phyloP scores from a whole-genome alignment of 1,140 invertebrate species.

The Heterodera carotae region DNA sequence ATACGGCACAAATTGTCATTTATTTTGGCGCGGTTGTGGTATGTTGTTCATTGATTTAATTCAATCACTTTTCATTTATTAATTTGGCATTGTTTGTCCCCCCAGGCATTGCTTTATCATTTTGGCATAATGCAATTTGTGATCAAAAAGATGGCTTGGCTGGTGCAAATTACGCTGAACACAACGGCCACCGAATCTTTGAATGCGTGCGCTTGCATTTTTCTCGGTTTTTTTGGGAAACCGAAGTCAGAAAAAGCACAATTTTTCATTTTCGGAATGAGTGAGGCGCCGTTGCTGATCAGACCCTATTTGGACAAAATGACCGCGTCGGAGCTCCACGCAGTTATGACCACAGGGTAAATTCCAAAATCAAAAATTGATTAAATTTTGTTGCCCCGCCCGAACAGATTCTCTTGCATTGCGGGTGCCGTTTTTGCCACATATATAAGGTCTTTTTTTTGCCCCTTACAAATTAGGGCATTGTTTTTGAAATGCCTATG shows the following conservation, averaged over 20 bases:
- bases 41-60: conserved; percentile 74
- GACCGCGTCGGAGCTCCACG: conserved; percentile 82
- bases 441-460: conserved; percentile 74
- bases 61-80: conserved; percentile 85
- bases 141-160: conserved; percentile 79
- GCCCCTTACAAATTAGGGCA: background rate
- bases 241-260: too few species aligned
- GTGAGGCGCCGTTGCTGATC: conserved; percentile 84
- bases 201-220: conserved; percentile 82
- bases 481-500: too few species aligned
- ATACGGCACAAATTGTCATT: conserved; percentile 68
- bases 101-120: conserved; percentile 81
- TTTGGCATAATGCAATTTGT: conserved; percentile 82
- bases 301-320: conserved; percentile 80
- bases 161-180: conserved; percentile 74
- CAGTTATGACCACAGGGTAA: conserved; percentile 82
- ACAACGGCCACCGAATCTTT: conserved; percentile 90
- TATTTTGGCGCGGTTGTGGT: conserved; percentile 63
- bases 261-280: conserved; percentile 72
- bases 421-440: conserved; percentile 88
- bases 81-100: too few species aligned
- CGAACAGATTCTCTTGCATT: conserved; percentile 78
- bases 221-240: conserved; percentile 71
- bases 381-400: background rate
- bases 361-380: background rate